Evolutionary conservation across 2,113 vertebrate species (phyloP), one percentile per base, ranked within the genome.

Genomic region (Charina bottae): DNA sequence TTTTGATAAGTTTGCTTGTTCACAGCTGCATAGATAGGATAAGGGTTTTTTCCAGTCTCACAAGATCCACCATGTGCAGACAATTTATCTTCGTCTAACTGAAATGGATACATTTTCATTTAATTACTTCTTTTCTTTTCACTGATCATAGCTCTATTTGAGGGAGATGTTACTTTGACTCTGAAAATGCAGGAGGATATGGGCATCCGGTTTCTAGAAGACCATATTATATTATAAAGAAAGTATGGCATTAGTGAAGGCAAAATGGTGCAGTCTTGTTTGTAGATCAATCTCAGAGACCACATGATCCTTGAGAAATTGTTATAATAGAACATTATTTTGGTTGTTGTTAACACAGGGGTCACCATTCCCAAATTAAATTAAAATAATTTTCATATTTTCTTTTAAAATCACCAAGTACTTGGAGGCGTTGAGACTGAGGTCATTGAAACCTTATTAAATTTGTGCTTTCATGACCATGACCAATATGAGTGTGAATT

Each of bases 11-110:
- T 89, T 3, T 84, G n/a, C 23, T 84, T 62, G 8, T 92, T 58
- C 49, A 92, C 87, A 62, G 91, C 91, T 37, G 87, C 46, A 84
- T 89, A 92, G 23, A 92, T 92, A 11, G 91, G 91, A 83, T 92
- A 92, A 37, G 91, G 91, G 12, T 49, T 88, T 62, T 83, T 89
- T 72, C 91, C 91, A 28, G 11, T 89, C n/a, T 92, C 87, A 28
- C 56, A 88, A 84, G 56, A 37, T 24, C 11, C 15, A 24, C 10
- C 49, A n/a, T 83, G 87, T 2, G 23, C n/a, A 84, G 91, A 28
- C 19, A 92, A 56, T 89, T 84, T 56, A 55, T 28, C 26, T 49
- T 92, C 87, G 28, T 92, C 91, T 4, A 92, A 37, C 91, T 92
- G 72, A 89, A 92, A 89, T 62, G n/a, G 23, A 84, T 26, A 2